Percentiles rank a stretch among this genome's conserved stretches.
phyloP scores from a whole-genome alignment of 2,113 vertebrate species.

The Percopsis transmontana region DNA sequence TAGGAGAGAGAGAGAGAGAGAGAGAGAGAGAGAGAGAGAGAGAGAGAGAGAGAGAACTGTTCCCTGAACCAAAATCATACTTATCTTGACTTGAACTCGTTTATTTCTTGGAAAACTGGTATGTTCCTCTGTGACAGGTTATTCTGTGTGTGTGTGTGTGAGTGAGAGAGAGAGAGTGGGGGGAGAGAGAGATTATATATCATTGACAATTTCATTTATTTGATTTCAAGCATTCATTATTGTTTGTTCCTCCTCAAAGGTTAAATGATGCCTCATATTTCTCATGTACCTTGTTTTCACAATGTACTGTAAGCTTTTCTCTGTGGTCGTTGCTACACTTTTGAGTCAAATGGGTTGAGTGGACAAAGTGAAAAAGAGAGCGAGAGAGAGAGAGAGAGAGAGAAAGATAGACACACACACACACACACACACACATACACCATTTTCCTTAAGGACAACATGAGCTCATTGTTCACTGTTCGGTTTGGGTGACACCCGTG shows the following conservation, averaged over 20 bases:
- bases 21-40: background rate
- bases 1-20: background rate
- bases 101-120: slow-evolving; percentile 10
- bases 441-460: slow-evolving; percentile 55
- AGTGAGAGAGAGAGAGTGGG: slow-evolving; percentile 5
- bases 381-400: background rate
- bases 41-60: background rate
- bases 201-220: no score
- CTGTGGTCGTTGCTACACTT: no score
- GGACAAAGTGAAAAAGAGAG: background rate
- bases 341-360: background rate
- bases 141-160: background rate
- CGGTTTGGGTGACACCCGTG: slow-evolving; percentile 47
- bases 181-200: background rate
- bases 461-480: slow-evolving; percentile 55
- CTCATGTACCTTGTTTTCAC: no score
- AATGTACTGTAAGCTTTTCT: no score
- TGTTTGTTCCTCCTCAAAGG: no score
- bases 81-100: slow-evolving; percentile 33
- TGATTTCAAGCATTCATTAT: no score
- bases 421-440: no score
- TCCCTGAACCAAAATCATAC: background rate
- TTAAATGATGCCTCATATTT: no score
- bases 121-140: background rate
- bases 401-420: slow-evolving; percentile 48